Evolutionary conservation across 1,140 invertebrate genomes (phyloP).

Genomic region (Mercenaria mercenaria): DNA sequence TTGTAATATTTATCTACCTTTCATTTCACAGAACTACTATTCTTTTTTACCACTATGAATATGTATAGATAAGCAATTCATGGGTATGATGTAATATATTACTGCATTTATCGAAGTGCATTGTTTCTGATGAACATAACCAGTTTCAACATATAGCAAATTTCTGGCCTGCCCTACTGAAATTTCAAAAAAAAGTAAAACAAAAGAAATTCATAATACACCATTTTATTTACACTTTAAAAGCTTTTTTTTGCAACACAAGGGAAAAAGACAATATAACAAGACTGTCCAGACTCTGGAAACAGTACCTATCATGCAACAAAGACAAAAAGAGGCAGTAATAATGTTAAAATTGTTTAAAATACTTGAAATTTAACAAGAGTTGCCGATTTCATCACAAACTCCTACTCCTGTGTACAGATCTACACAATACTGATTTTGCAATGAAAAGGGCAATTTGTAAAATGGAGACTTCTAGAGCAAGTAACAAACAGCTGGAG

Average conservation of each 20-base stretch:
- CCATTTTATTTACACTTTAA: slow-evolving; percentile 49
- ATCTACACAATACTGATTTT: too few relatives aligned
- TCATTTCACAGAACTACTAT: too few relatives aligned
- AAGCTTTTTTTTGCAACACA: slow-evolving; percentile 5
- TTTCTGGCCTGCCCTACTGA: too few relatives aligned
- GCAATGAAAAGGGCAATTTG: too few relatives aligned
- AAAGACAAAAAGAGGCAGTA: neutral
- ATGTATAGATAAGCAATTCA: too few relatives aligned
- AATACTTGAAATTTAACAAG: neutral
- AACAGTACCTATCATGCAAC: slow-evolving; percentile 10
- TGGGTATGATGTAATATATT: too few relatives aligned
- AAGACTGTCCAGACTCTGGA: slow-evolving; percentile 7
- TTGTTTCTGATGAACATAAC: too few relatives aligned
- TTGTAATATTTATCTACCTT: too few relatives aligned
- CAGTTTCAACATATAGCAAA: too few relatives aligned
- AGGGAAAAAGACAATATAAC: slow-evolving; percentile 19
- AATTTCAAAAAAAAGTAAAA: neutral
- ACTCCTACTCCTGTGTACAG: neutral
- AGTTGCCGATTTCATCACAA: neutral
- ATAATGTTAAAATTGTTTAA: neutral
- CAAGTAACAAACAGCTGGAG: neutral
- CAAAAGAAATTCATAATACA: neutral
- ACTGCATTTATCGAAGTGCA: too few relatives aligned
- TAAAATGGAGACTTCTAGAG: neutral
- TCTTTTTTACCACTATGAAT: too few relatives aligned